phyloP scores from a whole-genome alignment of 2,113 vertebrate genomes.

The Apodemus sylvaticus region DNA sequence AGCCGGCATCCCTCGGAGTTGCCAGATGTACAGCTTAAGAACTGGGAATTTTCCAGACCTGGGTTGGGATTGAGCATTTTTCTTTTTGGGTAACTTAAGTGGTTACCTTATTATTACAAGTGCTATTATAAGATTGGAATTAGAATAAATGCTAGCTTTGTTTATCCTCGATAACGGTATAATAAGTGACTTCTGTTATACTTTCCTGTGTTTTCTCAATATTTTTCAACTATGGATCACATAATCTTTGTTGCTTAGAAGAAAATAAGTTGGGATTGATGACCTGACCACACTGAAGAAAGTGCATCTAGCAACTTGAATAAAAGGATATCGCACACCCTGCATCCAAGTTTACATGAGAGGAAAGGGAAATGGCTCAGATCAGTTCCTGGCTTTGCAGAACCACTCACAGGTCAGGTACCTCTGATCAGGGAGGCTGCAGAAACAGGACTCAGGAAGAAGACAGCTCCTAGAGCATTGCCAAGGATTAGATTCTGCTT shows the following conservation, averaged over 20 bases:
- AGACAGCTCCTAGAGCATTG: background rate
- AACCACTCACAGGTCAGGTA: background rate
- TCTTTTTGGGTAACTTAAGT: background rate
- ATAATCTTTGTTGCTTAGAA: background rate
- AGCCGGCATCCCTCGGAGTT: background rate
- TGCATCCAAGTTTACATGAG: background rate
- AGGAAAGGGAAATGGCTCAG: background rate
- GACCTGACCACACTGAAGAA: background rate
- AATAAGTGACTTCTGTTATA: background rate
- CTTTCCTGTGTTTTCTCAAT: background rate
- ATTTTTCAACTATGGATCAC: background rate
- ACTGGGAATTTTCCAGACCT: background rate
- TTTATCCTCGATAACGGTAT: background rate
- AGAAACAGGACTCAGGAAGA: too few relatives aligned
- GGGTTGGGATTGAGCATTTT: background rate
- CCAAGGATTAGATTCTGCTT: background rate
- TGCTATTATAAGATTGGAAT: background rate
- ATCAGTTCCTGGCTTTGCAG: background rate
- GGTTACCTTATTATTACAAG: background rate
- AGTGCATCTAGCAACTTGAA: background rate
- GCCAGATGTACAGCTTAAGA: background rate
- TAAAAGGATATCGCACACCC: fast-evolving
- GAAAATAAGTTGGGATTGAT: background rate
- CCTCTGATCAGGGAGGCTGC: background rate
- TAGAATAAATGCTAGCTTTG: background rate